Evolutionary conservation across 2,888 invertebrate genomes (phyloP).

Genomic region (Watsonalla binaria): DNA sequence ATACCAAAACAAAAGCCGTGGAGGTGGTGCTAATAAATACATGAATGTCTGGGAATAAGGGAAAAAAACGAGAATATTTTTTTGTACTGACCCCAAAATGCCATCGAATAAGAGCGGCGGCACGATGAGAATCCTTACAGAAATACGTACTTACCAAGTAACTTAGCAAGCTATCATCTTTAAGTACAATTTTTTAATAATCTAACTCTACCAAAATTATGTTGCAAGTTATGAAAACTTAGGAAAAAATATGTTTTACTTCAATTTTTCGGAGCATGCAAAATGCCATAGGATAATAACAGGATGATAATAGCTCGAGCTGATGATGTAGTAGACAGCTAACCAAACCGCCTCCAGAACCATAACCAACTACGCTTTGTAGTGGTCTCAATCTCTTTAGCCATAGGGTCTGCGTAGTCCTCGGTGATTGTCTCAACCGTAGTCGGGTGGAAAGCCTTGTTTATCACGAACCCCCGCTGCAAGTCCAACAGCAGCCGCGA

Average conservation of each 20-base stretch:
- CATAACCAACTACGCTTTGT: constrained; percentile 37
- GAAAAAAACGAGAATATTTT: too few species aligned
- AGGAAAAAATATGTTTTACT: too few species aligned
- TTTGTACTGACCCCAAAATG: too few species aligned
- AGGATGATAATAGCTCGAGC: too few species aligned
- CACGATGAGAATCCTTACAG: neutral
- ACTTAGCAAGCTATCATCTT: neutral
- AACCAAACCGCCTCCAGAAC: constrained; percentile 30
- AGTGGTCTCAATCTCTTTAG: constrained; percentile 22
- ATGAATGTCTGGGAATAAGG: too few species aligned
- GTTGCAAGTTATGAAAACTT: too few species aligned
- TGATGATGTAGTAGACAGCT: constrained; percentile 1
- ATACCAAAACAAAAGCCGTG: too few species aligned
- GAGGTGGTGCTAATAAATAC: too few species aligned
- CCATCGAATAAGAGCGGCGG: neutral
- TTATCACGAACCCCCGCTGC: constrained; percentile 40
- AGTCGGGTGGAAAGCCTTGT: constrained; percentile 13
- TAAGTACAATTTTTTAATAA: neutral
- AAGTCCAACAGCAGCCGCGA: constrained; percentile 49
- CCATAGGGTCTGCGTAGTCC: constrained; percentile 41
- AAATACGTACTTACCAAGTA: neutral
- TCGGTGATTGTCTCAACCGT: constrained; percentile 11
- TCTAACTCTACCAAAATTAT: too few species aligned
- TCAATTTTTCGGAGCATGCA: too few species aligned
- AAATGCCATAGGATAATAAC: too few species aligned